Percentiles rank a stretch among this genome's conserved stretches.
Evolutionary conservation across 1,140 invertebrate genomes (phyloP).

Genomic region (Formica selysi): DNA sequence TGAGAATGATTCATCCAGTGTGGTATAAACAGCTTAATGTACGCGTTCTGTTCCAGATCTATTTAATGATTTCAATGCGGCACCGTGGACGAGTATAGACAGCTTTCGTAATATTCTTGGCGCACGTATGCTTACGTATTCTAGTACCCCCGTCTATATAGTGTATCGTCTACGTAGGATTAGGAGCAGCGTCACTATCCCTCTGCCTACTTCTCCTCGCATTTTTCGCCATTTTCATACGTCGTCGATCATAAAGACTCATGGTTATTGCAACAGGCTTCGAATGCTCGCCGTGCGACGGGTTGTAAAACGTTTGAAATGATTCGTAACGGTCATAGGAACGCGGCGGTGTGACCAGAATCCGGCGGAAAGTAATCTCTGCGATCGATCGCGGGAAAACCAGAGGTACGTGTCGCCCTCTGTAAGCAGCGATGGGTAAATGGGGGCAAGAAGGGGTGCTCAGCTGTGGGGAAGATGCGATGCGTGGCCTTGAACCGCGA

Average conservation of each 20-base stretch:
- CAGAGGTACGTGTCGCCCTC: slow-evolving; percentile 73
- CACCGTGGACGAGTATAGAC: slow-evolving; percentile 41
- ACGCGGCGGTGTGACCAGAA: slow-evolving; percentile 27
- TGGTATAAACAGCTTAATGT: slow-evolving; percentile 24
- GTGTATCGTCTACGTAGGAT: slow-evolving; percentile 50
- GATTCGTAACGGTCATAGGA: slow-evolving; percentile 60
- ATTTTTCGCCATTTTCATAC: slow-evolving; percentile 70
- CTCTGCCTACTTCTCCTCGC: background rate
- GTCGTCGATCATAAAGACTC: slow-evolving; percentile 63
- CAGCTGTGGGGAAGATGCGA: slow-evolving; percentile 55
- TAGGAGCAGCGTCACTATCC: slow-evolving; percentile 36
- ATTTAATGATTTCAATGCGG: slow-evolving; percentile 35
- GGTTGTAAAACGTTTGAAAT: slow-evolving; percentile 74
- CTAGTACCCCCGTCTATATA: slow-evolving; percentile 1
- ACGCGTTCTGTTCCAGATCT: slow-evolving; percentile 33
- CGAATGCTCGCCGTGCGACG: slow-evolving; percentile 51
- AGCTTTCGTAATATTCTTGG: slow-evolving; percentile 61
- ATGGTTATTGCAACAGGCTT: slow-evolving; percentile 68
- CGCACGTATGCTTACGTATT: slow-evolving; percentile 35
- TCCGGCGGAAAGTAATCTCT: slow-evolving; percentile 69
- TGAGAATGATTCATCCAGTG: background rate
- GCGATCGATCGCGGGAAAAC: slow-evolving; percentile 69
- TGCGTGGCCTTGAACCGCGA: slow-evolving; percentile 71
- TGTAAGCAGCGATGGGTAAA: slow-evolving; percentile 59
- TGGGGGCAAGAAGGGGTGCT: slow-evolving; percentile 64